Percentiles rank a stretch among this genome's conserved stretches.
Evolutionary conservation across 2,113 vertebrate species (phyloP).

Genomic region (Gnathonemus echidnorhynchus): DNA sequence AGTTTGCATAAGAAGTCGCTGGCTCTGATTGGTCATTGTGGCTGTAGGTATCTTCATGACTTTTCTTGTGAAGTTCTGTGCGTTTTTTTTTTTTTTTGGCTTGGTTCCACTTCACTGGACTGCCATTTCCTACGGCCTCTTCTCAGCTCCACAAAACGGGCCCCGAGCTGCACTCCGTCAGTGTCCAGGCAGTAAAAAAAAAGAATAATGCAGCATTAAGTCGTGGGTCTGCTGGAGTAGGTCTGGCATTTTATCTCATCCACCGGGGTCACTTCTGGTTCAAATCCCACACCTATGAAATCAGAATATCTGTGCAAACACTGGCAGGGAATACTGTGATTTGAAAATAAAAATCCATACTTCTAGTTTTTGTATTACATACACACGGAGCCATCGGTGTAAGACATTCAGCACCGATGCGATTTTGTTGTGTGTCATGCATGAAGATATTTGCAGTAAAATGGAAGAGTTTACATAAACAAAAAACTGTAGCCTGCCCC

Average conservation of each 20-base stretch:
- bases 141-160: neutral
- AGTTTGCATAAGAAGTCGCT: neutral
- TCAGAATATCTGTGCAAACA: neutral
- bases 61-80: neutral
- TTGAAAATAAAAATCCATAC: neutral
- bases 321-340: neutral
- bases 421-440: neutral
- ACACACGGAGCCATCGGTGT: neutral
- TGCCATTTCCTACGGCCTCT: neutral
- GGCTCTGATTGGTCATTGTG: neutral
- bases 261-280: neutral
- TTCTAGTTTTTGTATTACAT: neutral
- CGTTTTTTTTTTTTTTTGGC: neutral
- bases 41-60: neutral
- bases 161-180: neutral
- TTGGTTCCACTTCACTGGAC: neutral
- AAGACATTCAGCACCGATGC: neutral
- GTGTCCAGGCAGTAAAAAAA: neutral
- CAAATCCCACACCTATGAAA: neutral
- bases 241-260: neutral
- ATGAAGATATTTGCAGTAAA: neutral
- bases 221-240: neutral
- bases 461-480: neutral
- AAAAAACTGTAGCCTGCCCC: neutral
- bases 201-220: neutral